A percentile compares a stretch with the other conserved stretches of the same genome.
Conservation (phyloP, 2,113 vertebrate species). For the Tupaia tana region DNA sequence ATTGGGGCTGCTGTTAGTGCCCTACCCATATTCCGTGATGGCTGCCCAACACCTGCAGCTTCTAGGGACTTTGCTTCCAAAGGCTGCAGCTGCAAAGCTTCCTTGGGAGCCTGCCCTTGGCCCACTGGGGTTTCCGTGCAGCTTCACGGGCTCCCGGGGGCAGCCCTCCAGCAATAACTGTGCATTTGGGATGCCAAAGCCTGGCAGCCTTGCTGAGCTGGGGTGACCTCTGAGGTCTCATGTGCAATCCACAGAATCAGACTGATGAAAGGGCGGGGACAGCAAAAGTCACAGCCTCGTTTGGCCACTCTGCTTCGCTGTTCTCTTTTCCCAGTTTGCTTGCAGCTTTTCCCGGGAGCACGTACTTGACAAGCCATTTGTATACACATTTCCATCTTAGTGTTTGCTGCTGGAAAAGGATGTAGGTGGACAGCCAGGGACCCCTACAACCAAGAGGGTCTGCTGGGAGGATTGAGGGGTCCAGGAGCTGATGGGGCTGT, state of each 20-base stretch:
- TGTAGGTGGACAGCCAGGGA: not conserved
- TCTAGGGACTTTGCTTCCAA: not conserved
- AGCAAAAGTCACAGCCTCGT: accelerated
- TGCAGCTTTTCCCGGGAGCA: not conserved
- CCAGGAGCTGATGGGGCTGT: not conserved
- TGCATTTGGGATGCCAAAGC: not conserved
- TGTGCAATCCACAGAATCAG: not conserved
- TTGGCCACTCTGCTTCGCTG: not conserved
- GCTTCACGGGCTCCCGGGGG: not conserved
- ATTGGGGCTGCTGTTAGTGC: accelerated
- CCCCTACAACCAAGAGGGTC: not conserved
- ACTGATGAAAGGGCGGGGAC: not conserved
- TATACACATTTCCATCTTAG: not conserved
- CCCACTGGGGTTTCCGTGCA: not conserved
- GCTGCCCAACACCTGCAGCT: not conserved
- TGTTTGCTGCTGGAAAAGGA: not conserved
- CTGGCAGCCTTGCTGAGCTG: not conserved
- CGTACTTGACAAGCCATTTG: not conserved
- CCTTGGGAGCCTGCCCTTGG: not conserved
- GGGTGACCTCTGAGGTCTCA: not conserved
- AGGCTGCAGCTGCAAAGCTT: not conserved
- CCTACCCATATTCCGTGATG: not conserved
- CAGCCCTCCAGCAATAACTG: not conserved
- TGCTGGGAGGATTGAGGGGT: not conserved
- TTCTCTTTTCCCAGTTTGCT: not conserved